These are phyloP conservation scores for Brachyhypopomus occidentalis DNA, from an alignment of 2,113 vertebrate species.

Conservation along the genomic window DNA sequence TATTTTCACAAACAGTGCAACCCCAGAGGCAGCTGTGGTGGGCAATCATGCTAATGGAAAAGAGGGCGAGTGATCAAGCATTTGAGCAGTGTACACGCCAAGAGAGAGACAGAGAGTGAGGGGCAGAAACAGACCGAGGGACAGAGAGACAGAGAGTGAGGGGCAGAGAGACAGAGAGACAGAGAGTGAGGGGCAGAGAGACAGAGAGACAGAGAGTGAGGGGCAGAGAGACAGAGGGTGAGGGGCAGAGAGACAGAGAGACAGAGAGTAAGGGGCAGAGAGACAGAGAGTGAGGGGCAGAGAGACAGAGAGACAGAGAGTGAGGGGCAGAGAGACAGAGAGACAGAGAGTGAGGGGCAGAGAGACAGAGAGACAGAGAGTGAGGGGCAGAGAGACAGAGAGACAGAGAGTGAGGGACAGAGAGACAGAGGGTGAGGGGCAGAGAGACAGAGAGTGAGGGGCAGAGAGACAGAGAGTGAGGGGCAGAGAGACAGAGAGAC, in stretches of 20 bases:
- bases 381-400: background rate
- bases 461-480: background rate
- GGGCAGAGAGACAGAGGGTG: background rate
- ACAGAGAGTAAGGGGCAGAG: background rate
- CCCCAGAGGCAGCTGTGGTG: background rate
- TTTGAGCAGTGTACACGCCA: no score
- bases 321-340: background rate
- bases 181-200: background rate
- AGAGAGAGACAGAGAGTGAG: background rate
- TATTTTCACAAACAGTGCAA: background rate
- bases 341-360: background rate
- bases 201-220: background rate
- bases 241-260: background rate
- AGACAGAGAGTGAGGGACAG: background rate
- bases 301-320: no score
- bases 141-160: background rate
- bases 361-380: background rate
- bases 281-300: background rate
- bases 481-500: background rate
- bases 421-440: background rate
- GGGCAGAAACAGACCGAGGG: background rate
- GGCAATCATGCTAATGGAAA: slow-evolving; percentile 1
- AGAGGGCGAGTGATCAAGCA: background rate
- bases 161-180: background rate
- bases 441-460: background rate